Evolutionary conservation across 2,113 vertebrate species (phyloP).

Genomic region (Macroglossus sobrinus): DNA sequence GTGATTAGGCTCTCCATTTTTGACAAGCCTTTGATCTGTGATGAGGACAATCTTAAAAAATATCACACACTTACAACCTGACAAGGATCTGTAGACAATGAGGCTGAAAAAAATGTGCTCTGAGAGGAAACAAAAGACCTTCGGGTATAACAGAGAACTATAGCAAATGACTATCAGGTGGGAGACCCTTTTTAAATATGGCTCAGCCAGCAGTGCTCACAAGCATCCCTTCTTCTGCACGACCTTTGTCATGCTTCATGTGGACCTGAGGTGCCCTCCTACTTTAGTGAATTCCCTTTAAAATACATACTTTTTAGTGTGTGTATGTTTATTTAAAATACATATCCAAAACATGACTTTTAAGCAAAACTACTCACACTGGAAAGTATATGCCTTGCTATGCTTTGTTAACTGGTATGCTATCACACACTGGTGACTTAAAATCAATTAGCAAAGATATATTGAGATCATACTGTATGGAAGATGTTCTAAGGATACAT

Average conservation of each 20-base stretch:
- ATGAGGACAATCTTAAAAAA: not conserved
- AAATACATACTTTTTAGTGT: not conserved
- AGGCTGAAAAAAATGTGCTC: not conserved
- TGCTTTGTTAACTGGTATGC: not conserved
- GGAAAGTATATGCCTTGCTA: not conserved
- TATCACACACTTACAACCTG: not conserved
- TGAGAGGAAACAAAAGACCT: not conserved
- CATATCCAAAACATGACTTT: not conserved
- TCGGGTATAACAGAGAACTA: not conserved
- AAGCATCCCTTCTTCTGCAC: not conserved
- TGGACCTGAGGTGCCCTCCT: not conserved
- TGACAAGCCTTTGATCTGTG: not conserved
- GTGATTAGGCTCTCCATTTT: not conserved
- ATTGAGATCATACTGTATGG: not conserved
- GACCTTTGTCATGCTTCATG: not conserved
- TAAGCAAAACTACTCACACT: not conserved
- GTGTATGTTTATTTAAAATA: not conserved
- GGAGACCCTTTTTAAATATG: not conserved
- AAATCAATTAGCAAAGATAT: not conserved
- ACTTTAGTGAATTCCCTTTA: not conserved
- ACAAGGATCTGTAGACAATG: not conserved
- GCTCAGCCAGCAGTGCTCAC: not conserved
- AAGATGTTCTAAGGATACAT: not conserved
- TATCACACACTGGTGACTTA: not conserved
- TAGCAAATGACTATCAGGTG: rapidly evolving